A percentile compares a stretch with the other conserved stretches of the same genome.
phyloP scores from a whole-genome alignment of 2,113 vertebrate genomes.

The Poecilia latipinna region DNA sequence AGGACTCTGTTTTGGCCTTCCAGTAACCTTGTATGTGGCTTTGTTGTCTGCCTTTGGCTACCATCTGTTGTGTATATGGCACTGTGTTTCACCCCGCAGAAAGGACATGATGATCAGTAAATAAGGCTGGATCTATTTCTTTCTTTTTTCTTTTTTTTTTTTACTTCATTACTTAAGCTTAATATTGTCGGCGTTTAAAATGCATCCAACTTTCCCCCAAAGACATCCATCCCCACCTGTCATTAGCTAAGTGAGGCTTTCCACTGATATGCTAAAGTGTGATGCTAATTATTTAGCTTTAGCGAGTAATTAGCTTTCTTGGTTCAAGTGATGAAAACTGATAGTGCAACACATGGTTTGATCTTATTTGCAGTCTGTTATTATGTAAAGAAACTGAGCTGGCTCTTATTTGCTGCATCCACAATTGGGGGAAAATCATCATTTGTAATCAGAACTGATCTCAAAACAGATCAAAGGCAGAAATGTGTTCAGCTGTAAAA shows the following conservation, averaged over 20 bases:
- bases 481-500: too few species aligned
- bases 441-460: too few species aligned
- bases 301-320: not conserved
- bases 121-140: slow-evolving; percentile 6
- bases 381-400: too few species aligned
- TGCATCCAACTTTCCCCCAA: not conserved
- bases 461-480: too few species aligned
- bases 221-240: not conserved
- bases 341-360: not conserved
- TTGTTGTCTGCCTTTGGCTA: slow-evolving; percentile 55
- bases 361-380: too few species aligned
- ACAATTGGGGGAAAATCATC: too few species aligned
- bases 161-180: not conserved
- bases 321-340: not conserved
- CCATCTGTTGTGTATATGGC: slow-evolving; percentile 56
- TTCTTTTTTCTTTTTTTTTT: not conserved
- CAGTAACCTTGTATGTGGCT: slow-evolving; percentile 48
- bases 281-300: not conserved
- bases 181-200: not conserved
- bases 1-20: slow-evolving; percentile 44
- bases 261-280: not conserved
- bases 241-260: not conserved
- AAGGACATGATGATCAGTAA: slow-evolving; percentile 28
- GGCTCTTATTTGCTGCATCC: too few species aligned
- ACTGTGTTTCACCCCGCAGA: slow-evolving; percentile 45